A percentile compares a stretch with the other conserved stretches of the same genome.
These are phyloP conservation scores for Eupithecia centaureata DNA, from an alignment of 2,888 invertebrate genomes.

Conservation along the genomic window DNA sequence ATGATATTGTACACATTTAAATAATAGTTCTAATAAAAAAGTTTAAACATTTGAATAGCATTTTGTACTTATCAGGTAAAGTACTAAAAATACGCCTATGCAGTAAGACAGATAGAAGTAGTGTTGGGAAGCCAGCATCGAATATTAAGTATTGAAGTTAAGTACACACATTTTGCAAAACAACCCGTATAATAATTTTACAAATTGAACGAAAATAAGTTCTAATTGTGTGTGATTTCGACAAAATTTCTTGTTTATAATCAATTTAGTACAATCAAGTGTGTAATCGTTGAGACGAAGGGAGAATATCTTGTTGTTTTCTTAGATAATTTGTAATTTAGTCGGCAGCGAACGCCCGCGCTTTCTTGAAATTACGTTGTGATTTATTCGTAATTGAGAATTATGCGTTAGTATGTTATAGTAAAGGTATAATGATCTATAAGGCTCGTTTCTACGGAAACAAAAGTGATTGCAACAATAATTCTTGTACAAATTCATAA, in stretches of 20 bases:
- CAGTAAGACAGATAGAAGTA: no score
- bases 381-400: constrained; percentile 28
- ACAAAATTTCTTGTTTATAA: constrained; percentile 52
- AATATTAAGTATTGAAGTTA: no score
- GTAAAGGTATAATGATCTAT: constrained; percentile 2
- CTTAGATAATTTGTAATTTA: constrained; percentile 33
- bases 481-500: background rate
- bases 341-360: constrained; percentile 14
- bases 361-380: constrained; percentile 25
- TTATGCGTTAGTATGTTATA: constrained; percentile 9
- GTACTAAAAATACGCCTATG: no score
- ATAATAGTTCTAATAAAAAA: no score
- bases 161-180: background rate
- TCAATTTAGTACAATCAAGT: constrained; percentile 53
- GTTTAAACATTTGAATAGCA: no score
- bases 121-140: background rate
- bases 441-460: background rate
- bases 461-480: background rate
- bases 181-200: background rate
- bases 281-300: constrained; percentile 53
- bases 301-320: constrained; percentile 40
- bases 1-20: no score
- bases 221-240: constrained; percentile 51
- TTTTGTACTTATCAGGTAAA: no score
- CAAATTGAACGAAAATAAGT: constrained; percentile 59